phyloP scores from a whole-genome alignment of 2,888 invertebrate species.

The Trilocha varians region DNA sequence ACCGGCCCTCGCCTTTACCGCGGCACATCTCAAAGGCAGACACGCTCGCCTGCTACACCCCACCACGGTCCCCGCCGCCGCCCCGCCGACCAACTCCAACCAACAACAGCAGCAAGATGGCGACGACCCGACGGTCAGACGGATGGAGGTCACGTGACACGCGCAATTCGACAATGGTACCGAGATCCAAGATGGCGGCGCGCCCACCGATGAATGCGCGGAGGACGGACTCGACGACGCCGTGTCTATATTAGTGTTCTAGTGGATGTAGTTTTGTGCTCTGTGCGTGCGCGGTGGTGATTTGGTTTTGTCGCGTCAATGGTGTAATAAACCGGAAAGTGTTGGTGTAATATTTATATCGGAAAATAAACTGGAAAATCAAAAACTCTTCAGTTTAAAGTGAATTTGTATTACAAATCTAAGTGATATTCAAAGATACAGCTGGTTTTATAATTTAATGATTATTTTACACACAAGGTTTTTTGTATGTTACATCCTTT shows the following conservation, averaged over 20 bases:
- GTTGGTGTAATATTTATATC: no score
- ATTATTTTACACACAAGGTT: no score
- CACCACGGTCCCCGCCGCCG: slow-evolving; percentile 9
- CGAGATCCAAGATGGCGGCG: neutral
- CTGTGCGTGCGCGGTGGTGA: neutral
- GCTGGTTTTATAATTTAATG: no score
- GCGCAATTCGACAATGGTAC: neutral
- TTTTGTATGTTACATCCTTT: no score
- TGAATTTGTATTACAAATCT: no score
- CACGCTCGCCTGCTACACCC: slow-evolving; percentile 29
- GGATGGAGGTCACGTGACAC: neutral
- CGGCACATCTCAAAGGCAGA: slow-evolving; percentile 44
- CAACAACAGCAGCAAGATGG: no score
- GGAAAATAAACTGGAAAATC: no score
- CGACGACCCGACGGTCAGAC: neutral
- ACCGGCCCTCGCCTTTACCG: slow-evolving; percentile 40
- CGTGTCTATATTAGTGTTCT: slow-evolving; percentile 25
- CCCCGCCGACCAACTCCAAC: no score
- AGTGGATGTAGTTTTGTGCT: slow-evolving; percentile 11
- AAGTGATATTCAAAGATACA: no score
- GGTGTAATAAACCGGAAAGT: no score
- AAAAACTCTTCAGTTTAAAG: no score
- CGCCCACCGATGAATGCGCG: slow-evolving; percentile 10
- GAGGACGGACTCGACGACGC: slow-evolving; percentile 6
- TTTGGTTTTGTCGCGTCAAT: no score